Evolutionary conservation across 2,113 vertebrate genomes (phyloP).

Genomic region (Cheirogaleus medius): DNA sequence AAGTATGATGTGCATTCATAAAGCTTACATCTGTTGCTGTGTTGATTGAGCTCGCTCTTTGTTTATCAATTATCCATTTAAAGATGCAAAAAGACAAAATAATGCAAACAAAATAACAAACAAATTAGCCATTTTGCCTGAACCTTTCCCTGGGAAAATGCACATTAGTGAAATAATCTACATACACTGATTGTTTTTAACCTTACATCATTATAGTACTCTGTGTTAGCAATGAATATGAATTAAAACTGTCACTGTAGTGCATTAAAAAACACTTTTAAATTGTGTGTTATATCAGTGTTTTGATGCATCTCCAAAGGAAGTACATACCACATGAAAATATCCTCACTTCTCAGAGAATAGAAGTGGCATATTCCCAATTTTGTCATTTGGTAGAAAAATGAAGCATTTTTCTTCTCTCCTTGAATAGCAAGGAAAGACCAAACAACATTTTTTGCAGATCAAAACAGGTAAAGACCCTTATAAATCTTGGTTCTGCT

Average conservation of each 20-base stretch:
- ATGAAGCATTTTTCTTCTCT: constrained; percentile 4
- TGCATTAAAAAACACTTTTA: background rate
- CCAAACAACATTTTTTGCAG: background rate
- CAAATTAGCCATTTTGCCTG: background rate
- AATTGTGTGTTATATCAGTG: background rate
- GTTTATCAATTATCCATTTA: background rate
- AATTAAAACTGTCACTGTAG: background rate
- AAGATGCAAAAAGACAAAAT: background rate
- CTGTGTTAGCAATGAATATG: background rate
- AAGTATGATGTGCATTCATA: constrained; percentile 37
- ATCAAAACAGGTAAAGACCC: background rate
- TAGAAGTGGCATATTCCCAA: background rate
- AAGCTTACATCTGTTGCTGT: background rate
- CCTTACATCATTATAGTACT: background rate
- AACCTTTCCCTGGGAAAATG: constrained; percentile 13
- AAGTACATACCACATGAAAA: background rate
- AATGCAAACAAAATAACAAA: background rate
- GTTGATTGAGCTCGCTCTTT: background rate
- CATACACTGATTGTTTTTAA: background rate
- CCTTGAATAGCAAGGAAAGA: constrained; percentile 6
- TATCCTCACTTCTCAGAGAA: background rate
- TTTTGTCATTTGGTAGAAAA: constrained; percentile 44
- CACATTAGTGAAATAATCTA: background rate
- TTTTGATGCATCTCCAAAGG: constrained; percentile 8
- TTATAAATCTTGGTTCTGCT: background rate